Percentiles rank a stretch among this genome's conserved stretches.
Conservation (phyloP, 2,797 vertebrate species). For the Florisuga fusca region DNA sequence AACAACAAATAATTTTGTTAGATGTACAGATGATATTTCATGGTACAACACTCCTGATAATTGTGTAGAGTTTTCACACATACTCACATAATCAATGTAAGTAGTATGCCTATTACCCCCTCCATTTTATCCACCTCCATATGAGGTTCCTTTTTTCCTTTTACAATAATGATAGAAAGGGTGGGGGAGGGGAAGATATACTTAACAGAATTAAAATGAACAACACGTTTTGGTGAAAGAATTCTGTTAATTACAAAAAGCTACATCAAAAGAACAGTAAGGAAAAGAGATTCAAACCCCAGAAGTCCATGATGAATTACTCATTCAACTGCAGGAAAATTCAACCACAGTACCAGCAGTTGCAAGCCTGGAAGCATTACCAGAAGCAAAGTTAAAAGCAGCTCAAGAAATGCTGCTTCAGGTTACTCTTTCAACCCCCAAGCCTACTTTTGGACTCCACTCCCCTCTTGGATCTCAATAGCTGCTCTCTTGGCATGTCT, state of each 20-base stretch:
- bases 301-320: background rate
- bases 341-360: background rate
- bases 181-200: accelerated
- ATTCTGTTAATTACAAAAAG: background rate
- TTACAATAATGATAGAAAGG: background rate
- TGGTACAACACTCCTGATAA: background rate
- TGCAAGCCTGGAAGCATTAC: background rate
- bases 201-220: background rate
- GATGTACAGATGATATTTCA: background rate
- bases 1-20: background rate
- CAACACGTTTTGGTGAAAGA: background rate
- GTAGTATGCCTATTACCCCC: background rate
- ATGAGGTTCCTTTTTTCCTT: background rate
- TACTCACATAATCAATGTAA: background rate
- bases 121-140: background rate
- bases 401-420: background rate
- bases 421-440: background rate
- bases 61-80: background rate
- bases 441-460: accelerated
- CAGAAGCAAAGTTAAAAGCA: background rate
- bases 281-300: background rate
- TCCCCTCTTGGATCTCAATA: accelerated
- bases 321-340: background rate
- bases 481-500: background rate
- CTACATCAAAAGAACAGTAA: background rate